Evolutionary conservation across 2,113 vertebrate species (phyloP).

Genomic region (Mormoops blainvillei): DNA sequence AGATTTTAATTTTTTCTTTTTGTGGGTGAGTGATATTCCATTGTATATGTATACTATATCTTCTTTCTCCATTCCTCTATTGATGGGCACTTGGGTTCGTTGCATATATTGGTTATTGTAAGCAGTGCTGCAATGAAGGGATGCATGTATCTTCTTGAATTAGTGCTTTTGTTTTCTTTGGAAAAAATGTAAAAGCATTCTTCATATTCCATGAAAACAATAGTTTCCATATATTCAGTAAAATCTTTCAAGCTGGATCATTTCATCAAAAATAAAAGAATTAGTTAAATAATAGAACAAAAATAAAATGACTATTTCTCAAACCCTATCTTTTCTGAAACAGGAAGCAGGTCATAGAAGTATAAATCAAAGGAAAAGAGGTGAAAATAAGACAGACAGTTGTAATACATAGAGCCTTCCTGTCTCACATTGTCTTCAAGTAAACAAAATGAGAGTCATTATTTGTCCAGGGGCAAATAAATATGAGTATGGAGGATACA

Average conservation of each 20-base stretch:
- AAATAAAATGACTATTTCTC: constrained; percentile 62
- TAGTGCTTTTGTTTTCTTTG: too few relatives aligned
- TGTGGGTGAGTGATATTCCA: too few relatives aligned
- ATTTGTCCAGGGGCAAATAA: neutral
- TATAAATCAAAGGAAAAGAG: constrained; percentile 20
- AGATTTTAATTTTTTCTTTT: too few relatives aligned
- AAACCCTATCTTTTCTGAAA: constrained; percentile 68
- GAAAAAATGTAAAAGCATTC: neutral
- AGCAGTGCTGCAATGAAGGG: too few relatives aligned
- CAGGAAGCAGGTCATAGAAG: constrained; percentile 67
- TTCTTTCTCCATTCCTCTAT: too few relatives aligned
- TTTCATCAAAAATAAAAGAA: neutral
- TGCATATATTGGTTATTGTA: too few relatives aligned
- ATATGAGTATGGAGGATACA: neutral
- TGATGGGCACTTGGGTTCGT: too few relatives aligned
- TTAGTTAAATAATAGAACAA: constrained; percentile 7
- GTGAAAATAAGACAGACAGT: neutral
- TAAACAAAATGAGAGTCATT: neutral
- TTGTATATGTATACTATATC: too few relatives aligned
- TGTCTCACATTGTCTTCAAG: neutral
- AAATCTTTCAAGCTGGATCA: neutral
- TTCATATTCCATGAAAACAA: neutral
- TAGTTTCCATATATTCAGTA: neutral
- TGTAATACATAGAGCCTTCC: neutral
- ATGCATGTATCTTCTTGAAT: too few relatives aligned